These are phyloP conservation scores for Calvadosia cruxmelitensis DNA, from an alignment of 30 jellyfish, hydroid and myxozoan genomes.

Conservation along the genomic window DNA sequence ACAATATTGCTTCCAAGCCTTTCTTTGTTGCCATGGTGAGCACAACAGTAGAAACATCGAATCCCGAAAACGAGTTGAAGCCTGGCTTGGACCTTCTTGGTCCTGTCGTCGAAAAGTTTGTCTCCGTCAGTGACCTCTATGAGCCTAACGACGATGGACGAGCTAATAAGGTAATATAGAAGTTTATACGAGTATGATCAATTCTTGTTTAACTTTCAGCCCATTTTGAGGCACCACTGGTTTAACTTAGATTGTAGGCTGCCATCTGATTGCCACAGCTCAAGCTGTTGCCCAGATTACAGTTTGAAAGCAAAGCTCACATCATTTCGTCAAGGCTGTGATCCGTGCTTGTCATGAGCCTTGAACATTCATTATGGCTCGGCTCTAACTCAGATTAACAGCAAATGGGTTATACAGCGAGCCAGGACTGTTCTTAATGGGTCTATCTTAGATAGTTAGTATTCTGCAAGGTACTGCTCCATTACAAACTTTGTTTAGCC, in stretches of 20 bases:
- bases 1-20: slow-evolving; percentile 59
- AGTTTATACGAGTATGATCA: no score
- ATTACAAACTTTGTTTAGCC: no score
- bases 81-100: slow-evolving; percentile 78
- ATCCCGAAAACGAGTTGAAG: slow-evolving; percentile 87
- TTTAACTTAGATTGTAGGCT: neutral
- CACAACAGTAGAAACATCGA: slow-evolving; percentile 87
- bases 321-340: no score
- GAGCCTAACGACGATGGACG: slow-evolving; percentile 89
- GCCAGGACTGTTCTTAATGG: no score
- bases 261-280: neutral
- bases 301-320: neutral
- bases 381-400: no score
- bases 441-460: no score
- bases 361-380: no score
- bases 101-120: slow-evolving; percentile 75
- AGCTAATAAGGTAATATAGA: slow-evolving; percentile 45
- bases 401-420: no score
- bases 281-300: neutral
- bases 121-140: slow-evolving; percentile 61
- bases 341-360: no score
- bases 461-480: no score
- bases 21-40: slow-evolving; percentile 92
- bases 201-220: no score
- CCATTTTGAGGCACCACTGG: no score